Conservation (phyloP, 2,797 vertebrate species). For the Vireo griseus region DNA sequence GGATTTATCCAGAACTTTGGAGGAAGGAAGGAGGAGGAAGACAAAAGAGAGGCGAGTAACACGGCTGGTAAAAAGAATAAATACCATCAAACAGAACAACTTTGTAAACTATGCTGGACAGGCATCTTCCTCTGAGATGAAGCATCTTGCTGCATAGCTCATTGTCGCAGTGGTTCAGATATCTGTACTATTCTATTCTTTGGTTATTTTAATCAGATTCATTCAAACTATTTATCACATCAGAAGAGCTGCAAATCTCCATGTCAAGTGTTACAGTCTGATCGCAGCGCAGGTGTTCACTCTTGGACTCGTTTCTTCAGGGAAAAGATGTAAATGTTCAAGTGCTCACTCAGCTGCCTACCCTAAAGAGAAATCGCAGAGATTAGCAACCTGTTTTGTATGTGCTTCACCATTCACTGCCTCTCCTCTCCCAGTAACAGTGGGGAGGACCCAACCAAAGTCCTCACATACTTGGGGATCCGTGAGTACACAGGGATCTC, state of each 20-base stretch:
- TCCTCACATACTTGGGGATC: background rate
- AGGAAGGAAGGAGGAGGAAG: background rate
- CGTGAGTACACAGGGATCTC: fast-evolving
- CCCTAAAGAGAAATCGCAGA: slow-evolving; percentile 34
- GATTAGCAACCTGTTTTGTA: background rate
- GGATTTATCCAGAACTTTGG: background rate
- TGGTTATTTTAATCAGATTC: background rate
- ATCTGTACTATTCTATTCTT: background rate
- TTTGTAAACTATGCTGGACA: background rate
- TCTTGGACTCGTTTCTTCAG: slow-evolving; percentile 55
- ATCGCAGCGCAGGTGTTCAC: background rate
- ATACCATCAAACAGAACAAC: background rate
- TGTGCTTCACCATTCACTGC: background rate
- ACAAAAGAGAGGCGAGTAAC: background rate
- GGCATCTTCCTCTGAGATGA: background rate
- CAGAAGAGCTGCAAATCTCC: background rate
- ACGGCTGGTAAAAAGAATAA: background rate
- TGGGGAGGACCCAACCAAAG: background rate
- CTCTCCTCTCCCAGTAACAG: background rate
- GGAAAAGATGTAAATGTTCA: slow-evolving; percentile 65
- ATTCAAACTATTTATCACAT: background rate
- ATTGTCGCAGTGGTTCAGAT: background rate
- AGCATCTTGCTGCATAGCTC: slow-evolving; percentile 6
- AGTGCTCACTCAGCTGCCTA: slow-evolving; percentile 63
- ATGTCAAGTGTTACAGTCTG: background rate